Evolutionary conservation across 2,888 invertebrate genomes (phyloP).

Genomic region (Bimastos eiseni): DNA sequence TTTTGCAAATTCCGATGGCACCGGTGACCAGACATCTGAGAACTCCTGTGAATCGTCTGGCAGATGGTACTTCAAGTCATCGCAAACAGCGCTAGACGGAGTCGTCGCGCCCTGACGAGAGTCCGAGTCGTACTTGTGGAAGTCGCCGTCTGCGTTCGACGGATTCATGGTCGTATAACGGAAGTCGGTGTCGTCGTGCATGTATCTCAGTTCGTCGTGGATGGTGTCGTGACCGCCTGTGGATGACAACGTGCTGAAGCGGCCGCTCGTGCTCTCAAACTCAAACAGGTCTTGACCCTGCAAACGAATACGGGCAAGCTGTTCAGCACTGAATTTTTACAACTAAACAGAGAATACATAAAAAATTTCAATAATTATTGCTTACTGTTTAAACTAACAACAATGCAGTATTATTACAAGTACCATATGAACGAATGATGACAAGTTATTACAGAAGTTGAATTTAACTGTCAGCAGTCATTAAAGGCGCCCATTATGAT

Average conservation of each 20-base stretch:
- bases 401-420: no score
- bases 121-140: not conserved
- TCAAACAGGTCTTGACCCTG: conserved; percentile 21
- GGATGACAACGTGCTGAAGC: conserved; percentile 27
- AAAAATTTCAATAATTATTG: no score
- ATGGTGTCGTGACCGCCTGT: conserved; percentile 27
- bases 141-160: not conserved
- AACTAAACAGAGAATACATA: no score
- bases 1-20: conserved; percentile 16
- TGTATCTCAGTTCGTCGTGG: conserved; percentile 28
- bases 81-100: not conserved
- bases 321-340: not conserved
- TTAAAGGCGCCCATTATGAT: no score
- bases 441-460: no score
- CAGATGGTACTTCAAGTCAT: conserved; percentile 17
- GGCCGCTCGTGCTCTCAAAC: conserved; percentile 29
- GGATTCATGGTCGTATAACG: not conserved
- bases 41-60: not conserved
- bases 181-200: conserved; percentile 17
- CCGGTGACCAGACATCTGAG: conserved; percentile 7
- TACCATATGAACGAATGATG: no score
- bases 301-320: not conserved
- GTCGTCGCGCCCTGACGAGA: not conserved
- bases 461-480: no score
- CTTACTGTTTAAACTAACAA: no score